Conservation (phyloP, 2,113 vertebrate genomes). For the Manacus vitellinus region DNA sequence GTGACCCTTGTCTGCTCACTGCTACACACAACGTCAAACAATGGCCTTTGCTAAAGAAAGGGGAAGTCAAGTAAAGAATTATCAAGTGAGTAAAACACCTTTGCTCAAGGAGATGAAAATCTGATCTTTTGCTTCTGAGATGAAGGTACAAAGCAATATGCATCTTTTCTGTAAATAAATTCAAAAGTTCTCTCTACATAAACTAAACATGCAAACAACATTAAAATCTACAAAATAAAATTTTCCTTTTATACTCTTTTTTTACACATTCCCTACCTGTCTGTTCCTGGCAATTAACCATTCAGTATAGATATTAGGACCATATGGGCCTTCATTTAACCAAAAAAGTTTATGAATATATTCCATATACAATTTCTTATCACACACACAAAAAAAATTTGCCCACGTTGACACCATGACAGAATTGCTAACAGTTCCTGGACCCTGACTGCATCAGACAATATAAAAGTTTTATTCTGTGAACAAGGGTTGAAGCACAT, state of each 20-base stretch:
- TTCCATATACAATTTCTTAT: not conserved
- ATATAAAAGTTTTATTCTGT: not conserved
- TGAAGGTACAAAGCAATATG: not conserved
- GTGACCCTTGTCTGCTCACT: not conserved
- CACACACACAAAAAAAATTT: not conserved
- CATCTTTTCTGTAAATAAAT: not conserved
- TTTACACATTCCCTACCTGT: not conserved
- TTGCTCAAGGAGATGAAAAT: not conserved
- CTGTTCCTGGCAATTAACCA: not conserved
- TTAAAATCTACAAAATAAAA: not conserved
- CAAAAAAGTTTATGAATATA: not conserved
- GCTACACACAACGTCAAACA: not conserved
- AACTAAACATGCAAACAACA: not conserved
- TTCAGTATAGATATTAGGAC: not conserved
- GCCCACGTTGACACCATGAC: not conserved
- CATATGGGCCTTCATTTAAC: not conserved
- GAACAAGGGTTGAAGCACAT: not conserved
- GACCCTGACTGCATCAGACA: not conserved
- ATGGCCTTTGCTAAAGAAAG: not conserved
- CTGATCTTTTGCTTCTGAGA: not conserved
- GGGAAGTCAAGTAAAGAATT: not conserved
- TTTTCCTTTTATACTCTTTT: not conserved
- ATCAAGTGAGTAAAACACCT: not conserved
- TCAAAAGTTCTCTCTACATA: not conserved
- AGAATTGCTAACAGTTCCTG: not conserved